phyloP scores from a whole-genome alignment of 2,113 vertebrate genomes.

The Gavialis gangeticus region DNA sequence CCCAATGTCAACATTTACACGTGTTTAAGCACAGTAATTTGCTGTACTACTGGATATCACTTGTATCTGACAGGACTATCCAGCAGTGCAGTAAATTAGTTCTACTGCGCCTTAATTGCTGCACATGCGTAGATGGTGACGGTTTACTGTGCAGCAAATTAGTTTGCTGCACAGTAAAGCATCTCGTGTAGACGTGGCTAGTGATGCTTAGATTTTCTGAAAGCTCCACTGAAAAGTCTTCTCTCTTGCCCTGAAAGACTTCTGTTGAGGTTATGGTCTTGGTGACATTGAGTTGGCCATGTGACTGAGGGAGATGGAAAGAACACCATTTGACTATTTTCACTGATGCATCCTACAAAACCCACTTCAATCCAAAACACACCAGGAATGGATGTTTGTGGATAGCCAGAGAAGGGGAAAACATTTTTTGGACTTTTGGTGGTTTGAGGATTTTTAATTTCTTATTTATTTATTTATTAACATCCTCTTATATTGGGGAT shows the following conservation, averaged over 20 bases:
- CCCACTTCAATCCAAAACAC: not conserved
- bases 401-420: constrained; percentile 39
- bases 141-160: no score
- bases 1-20: no score
- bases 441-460: not conserved
- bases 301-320: not conserved
- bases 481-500: not conserved
- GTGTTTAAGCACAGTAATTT: no score
- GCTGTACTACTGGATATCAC: no score
- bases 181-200: no score
- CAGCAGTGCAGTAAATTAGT: no score
- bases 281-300: not conserved
- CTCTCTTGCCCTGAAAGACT: not conserved
- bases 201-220: no score
- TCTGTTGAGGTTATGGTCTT: not conserved
- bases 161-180: no score
- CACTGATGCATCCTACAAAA: not conserved
- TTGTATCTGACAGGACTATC: no score
- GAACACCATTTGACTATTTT: not conserved
- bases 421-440: not conserved
- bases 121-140: no score
- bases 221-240: not conserved
- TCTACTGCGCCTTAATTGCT: no score
- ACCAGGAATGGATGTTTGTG: not conserved
- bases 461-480: not conserved